These are phyloP conservation scores for Thamnaconus septentrionalis DNA, from an alignment of 2,113 vertebrate species.

Conservation along the genomic window DNA sequence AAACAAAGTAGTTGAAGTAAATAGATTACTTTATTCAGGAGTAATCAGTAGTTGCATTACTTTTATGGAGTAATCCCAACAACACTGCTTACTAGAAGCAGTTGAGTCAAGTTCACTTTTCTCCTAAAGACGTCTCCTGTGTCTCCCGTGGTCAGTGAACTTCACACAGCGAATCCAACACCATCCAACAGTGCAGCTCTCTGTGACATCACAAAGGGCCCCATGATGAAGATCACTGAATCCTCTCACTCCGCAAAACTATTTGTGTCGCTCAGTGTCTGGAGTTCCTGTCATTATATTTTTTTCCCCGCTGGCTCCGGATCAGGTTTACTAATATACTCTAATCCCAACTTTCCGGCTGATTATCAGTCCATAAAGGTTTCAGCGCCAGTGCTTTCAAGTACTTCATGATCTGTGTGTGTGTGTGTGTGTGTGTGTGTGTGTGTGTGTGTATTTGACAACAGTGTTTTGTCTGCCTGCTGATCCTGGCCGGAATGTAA, in stretches of 20 bases:
- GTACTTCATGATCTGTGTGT: neutral
- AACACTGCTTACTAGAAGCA: too few relatives aligned
- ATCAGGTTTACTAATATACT: neutral
- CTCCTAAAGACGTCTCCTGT: neutral
- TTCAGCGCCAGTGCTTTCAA: too few relatives aligned
- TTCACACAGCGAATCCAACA: too few relatives aligned
- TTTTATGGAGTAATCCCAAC: too few relatives aligned
- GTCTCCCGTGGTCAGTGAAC: too few relatives aligned
- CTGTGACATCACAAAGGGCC: too few relatives aligned
- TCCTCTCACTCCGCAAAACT: neutral
- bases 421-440: neutral
- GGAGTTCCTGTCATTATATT: neutral
- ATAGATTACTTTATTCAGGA: too few relatives aligned
- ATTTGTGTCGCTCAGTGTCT: neutral
- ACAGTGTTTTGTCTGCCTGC: slow-evolving; percentile 40
- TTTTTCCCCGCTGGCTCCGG: neutral
- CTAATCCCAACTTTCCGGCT: slow-evolving; percentile 17
- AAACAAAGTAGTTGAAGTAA: too few relatives aligned
- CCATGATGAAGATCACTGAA: neutral
- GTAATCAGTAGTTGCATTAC: too few relatives aligned
- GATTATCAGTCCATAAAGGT: neutral
- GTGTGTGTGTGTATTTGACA: slow-evolving; percentile 34
- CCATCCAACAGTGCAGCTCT: too few relatives aligned
- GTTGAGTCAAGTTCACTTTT: too few relatives aligned
- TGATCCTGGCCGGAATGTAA: slow-evolving; percentile 62